Conservation (phyloP, 2,797 vertebrate genomes). For the Spinibarbus caldwelli region DNA sequence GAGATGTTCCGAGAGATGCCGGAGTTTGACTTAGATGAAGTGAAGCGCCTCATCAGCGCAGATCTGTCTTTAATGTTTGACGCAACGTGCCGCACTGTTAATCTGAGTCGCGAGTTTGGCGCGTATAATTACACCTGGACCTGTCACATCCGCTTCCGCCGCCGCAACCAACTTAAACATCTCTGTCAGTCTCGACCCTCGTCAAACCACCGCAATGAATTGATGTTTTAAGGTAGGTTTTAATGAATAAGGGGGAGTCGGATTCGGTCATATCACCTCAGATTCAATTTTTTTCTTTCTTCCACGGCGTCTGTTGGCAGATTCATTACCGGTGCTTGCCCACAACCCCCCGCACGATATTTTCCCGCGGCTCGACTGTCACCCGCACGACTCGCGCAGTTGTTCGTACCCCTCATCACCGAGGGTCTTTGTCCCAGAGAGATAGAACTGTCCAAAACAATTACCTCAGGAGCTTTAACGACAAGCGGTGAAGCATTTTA, state of each 20-base stretch:
- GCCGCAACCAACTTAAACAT: conserved; percentile 75
- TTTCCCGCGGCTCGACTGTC: conserved; percentile 60
- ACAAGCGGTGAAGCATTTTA: conserved; percentile 80
- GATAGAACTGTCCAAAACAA: conserved; percentile 86
- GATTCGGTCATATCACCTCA: conserved; percentile 84
- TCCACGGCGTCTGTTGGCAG: conserved; percentile 82
- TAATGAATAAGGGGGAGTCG: conserved; percentile 87
- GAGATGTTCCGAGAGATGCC: conserved; percentile 43
- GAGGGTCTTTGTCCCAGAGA: conserved; percentile 82
- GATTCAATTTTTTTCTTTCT: conserved; percentile 77
- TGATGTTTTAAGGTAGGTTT: conserved; percentile 87
- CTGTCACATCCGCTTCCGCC: conserved; percentile 70
- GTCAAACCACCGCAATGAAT: conserved; percentile 83
- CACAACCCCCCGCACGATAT: conserved; percentile 29
- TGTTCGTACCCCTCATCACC: conserved; percentile 85
- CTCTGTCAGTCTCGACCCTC: conserved; percentile 82
- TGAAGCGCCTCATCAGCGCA: conserved; percentile 61
- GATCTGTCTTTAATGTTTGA: conserved; percentile 70
- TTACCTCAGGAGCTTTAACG: conserved; percentile 83
- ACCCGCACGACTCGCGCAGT: conserved; percentile 50
- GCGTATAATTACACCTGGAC: conserved; percentile 76
- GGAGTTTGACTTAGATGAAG: conserved; percentile 36
- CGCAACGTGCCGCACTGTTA: conserved; percentile 61
- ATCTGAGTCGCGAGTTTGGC: conserved; percentile 73
- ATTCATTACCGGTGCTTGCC: conserved; percentile 86